phyloP scores from a whole-genome alignment of 1,140 invertebrate species.

The Mylabris phalerata region DNA sequence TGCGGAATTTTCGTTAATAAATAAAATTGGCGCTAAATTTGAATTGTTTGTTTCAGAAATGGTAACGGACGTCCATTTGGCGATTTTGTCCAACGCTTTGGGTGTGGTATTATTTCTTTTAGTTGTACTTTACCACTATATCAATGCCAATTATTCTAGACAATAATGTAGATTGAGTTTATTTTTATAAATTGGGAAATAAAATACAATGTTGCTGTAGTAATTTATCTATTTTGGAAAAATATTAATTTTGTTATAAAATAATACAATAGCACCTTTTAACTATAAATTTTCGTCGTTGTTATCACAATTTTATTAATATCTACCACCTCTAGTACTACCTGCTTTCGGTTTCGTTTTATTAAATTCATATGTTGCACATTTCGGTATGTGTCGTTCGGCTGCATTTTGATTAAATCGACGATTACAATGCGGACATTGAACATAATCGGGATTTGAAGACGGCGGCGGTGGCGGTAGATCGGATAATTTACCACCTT shows the following conservation, averaged over 20 bases:
- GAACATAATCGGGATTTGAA: conserved; percentile 82
- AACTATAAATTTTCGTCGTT: too few relatives aligned
- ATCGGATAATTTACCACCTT: conserved; percentile 79
- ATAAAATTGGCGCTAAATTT: background rate
- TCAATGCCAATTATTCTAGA: conserved; percentile 78
- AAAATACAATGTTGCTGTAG: too few relatives aligned
- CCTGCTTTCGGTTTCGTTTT: conserved; percentile 51
- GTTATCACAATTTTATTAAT: too few relatives aligned
- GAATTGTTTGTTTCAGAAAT: conserved; percentile 50
- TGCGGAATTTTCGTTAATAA: background rate
- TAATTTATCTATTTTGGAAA: too few relatives aligned
- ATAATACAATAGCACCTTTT: too few relatives aligned
- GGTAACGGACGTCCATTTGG: conserved; percentile 95
- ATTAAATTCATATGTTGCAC: conserved; percentile 74
- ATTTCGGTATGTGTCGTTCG: conserved; percentile 90
- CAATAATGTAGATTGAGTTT: conserved; percentile 32
- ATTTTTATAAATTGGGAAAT: too few relatives aligned
- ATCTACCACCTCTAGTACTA: too few relatives aligned
- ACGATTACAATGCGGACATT: conserved; percentile 84
- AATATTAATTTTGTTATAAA: too few relatives aligned
- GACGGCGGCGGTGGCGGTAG: conserved; percentile 83
- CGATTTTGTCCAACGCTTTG: conserved; percentile 91
- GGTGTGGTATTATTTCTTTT: conserved; percentile 90
- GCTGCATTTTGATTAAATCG: conserved; percentile 83
- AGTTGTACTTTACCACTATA: conserved; percentile 95